Conservation (phyloP, 2,888 invertebrate species). For the Helicoverpa assulta region DNA sequence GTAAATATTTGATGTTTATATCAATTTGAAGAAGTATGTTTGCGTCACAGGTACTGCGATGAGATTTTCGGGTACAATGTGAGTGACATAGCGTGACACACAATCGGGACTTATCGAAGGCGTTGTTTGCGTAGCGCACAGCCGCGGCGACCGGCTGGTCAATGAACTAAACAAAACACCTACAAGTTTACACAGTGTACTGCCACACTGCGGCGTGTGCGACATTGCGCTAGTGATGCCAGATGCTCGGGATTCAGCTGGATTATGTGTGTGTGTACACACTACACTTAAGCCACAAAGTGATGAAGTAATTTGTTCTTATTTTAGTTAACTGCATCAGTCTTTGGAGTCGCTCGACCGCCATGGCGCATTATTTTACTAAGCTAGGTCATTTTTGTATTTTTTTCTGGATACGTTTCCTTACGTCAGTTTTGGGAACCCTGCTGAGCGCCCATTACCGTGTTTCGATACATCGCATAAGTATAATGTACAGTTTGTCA, state of each 20-base stretch:
- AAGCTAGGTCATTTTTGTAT: conserved; percentile 5
- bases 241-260: conserved; percentile 52
- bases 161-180: conserved; percentile 89
- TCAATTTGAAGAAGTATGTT: conserved; percentile 11
- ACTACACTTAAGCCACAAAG: conserved; percentile 33
- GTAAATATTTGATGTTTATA: conserved; percentile 41
- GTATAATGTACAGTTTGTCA: conserved; percentile 56
- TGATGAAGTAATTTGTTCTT: conserved; percentile 25
- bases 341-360: conserved; percentile 18
- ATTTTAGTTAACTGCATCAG: conserved; percentile 20
- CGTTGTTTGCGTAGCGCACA: conserved; percentile 87
- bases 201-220: conserved; percentile 65
- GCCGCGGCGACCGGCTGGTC: conserved; percentile 79
- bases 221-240: conserved; percentile 64
- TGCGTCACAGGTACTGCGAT: conserved; percentile 15
- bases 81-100: conserved; percentile 85
- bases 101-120: conserved; percentile 87
- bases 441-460: conserved; percentile 19
- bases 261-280: conserved; percentile 40
- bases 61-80: conserved; percentile 70
- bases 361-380: conserved; percentile 21
- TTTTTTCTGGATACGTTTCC: conserved; percentile 5
- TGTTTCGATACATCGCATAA: conserved; percentile 27
- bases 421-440: conserved; percentile 33
- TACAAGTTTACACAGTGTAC: conserved; percentile 75